Base-by-base conservation (phyloP, 2,113 vertebrate genomes). In the Dasyornis broadbenti region DNA sequence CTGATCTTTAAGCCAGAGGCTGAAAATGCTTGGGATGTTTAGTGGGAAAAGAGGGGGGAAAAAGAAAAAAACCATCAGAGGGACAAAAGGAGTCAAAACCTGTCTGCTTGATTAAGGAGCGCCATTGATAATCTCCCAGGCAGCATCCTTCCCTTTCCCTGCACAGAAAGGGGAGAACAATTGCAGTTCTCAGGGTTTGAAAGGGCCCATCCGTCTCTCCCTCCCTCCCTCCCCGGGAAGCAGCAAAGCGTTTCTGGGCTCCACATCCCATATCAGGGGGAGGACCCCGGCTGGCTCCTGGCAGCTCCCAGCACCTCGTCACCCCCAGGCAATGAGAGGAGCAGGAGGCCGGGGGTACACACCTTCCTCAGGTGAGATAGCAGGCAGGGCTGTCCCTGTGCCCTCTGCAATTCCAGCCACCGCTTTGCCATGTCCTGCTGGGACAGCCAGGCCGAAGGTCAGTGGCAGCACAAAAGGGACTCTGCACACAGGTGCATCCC, bases 81-180 rank as follows among this genome's bases (percentile, higher is more conserved):
- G 20, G 26, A 92, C 78, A 95, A 96, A 97, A 92, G 68, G 31
- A 94, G 60, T 89, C 66, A 88, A 77, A 86, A 71, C 30, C 37
- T 56, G 37, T 69, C 89, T 70, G 42, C 56, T 76, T 93, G 90
- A 95, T 92, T 87, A 87, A 93, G 71, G 57, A 90, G 28, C 2
- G 0, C 69, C 47, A 82, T 14, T 94, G 72, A 92, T 69, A 49
- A 65, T 26, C 50, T 85, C 85, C 60, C 82, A 84, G 37, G 56
- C 77, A 83, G 40, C 56, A 81, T 56, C 92, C 91, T 89, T 82
- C 65, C 75, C 89, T 40, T 60, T 39, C 40, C 71, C 42, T 18
- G 84, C 71, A 24, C 9, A 80, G 59, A 91, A 87, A 79, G 30
- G 57, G 45, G 11, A 84, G 72, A n/a, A 86, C 76, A 93, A 83